Percentiles rank a stretch among this genome's conserved stretches.
These are phyloP conservation scores for Piezodorus guildinii DNA, from an alignment of 1,140 invertebrate genomes.

Conservation along the genomic window DNA sequence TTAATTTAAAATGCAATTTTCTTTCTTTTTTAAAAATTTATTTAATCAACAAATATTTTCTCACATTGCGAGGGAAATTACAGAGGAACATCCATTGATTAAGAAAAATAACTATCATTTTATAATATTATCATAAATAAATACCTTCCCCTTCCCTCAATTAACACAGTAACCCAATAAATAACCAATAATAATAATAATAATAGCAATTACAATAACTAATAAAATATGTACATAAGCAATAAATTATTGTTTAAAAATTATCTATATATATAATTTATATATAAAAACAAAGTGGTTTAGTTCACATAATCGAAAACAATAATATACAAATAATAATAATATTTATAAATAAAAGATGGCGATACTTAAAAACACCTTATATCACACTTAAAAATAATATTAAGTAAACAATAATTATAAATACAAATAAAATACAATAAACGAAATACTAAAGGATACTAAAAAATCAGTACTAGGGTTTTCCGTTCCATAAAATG, in stretches of 20 bases:
- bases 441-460: background rate
- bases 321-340: constrained; percentile 8
- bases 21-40: background rate
- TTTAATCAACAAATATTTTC: constrained; percentile 12
- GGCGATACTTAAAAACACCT: constrained; percentile 3
- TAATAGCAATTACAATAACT: constrained; percentile 6
- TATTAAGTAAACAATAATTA: background rate
- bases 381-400: constrained; percentile 1
- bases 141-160: constrained; percentile 1
- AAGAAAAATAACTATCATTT: constrained; percentile 1
- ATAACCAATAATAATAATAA: constrained; percentile 7
- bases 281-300: constrained; percentile 11
- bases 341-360: constrained; percentile 3
- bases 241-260: constrained; percentile 5
- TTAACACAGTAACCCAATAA: constrained; percentile 13
- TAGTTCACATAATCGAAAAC: background rate
- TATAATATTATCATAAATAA: constrained; percentile 2
- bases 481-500: background rate
- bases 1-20: constrained; percentile 17
- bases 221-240: constrained; percentile 13
- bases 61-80: constrained; percentile 15
- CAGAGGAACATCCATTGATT: background rate
- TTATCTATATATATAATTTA: constrained; percentile 7
- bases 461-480: background rate
- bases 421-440: background rate